Base-by-base conservation (phyloP, 2,888 invertebrate genomes). In the Andrena trimmerana region DNA sequence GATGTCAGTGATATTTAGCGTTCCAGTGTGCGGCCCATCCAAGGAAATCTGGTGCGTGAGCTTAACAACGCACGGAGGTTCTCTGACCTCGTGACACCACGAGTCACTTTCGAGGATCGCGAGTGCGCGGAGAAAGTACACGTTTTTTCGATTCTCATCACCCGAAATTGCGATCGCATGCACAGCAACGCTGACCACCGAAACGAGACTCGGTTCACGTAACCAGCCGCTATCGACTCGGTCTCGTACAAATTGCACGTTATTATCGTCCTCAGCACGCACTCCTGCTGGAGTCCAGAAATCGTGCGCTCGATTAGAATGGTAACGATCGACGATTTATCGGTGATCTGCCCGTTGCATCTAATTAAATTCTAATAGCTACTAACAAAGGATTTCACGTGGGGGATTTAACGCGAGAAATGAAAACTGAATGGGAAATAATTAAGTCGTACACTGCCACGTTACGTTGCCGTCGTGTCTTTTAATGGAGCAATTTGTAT, bases 81-180 rank as follows among this genome's bases (percentile, higher is more conserved):
- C 69, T 67, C 69, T 33, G 83, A 86, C 86, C 82, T 73, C 75
- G 68, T 74, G 77, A 66, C 78, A 72, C 48, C 59, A n/a, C 57
- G 59, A 54, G 24, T 54, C 59, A 59, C 77, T 86, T 86, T 86
- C 75, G 74, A 76, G 10, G 54, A 62, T 71, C 63, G 31, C 54
- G 48, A 68, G 31, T 24, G 50, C 33, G 4, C 31, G 48, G 87
- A 82, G 84, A 86, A 86, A 87, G 82, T 76, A 27, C 57, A 72
- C 52, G 20, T 63, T 57, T 67, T 81, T 71, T 52, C 60, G 68
- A 81, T 71, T 74, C 74, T 5, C 20, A 27, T 62, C 78, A 66
- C 31, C 27, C 52, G 36, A 76, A 63, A 57, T 65, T 24, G 33
- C 27, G 42, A n/a, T 27, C 31, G 65, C 66, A 67, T 75, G 57